Conservation (phyloP, 64 coral and sea anemone species). For the Pocillopora verrucosa region DNA sequence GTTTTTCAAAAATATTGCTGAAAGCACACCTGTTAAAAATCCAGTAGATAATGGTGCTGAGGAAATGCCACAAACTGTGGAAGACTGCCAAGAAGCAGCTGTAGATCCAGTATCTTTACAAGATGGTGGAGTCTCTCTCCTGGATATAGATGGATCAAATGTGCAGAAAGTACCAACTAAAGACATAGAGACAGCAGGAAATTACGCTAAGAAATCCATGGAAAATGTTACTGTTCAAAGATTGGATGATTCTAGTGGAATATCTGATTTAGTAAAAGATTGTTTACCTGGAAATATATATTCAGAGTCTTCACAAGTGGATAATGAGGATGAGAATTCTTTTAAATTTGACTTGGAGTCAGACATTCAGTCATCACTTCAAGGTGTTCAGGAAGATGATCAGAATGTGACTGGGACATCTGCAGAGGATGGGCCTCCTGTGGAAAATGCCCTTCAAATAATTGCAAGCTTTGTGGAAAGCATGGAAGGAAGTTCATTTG, state of each 20-base stretch:
- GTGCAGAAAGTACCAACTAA: neutral
- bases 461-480: constrained; percentile 45
- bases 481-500: constrained; percentile 18
- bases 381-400: neutral
- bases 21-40: neutral
- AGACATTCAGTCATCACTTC: neutral
- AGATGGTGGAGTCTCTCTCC: constrained; percentile 13
- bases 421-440: neutral
- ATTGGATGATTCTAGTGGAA: constrained; percentile 22
- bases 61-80: neutral
- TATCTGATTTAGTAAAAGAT: neutral
- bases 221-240: constrained; percentile 46
- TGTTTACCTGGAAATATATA: constrained; percentile 3
- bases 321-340: neutral
- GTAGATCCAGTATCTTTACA: constrained; percentile 1
- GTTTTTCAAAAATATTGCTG: constrained; percentile 19
- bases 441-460: constrained; percentile 36
- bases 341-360: neutral
- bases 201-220: neutral
- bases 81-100: neutral
- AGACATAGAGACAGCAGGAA: constrained; percentile 1
- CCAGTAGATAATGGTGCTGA: neutral
- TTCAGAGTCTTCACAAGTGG: neutral
- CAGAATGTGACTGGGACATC: neutral
- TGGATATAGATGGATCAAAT: neutral